phyloP scores from a whole-genome alignment of 2,113 vertebrate species.

The Aptenodytes forsteri region DNA sequence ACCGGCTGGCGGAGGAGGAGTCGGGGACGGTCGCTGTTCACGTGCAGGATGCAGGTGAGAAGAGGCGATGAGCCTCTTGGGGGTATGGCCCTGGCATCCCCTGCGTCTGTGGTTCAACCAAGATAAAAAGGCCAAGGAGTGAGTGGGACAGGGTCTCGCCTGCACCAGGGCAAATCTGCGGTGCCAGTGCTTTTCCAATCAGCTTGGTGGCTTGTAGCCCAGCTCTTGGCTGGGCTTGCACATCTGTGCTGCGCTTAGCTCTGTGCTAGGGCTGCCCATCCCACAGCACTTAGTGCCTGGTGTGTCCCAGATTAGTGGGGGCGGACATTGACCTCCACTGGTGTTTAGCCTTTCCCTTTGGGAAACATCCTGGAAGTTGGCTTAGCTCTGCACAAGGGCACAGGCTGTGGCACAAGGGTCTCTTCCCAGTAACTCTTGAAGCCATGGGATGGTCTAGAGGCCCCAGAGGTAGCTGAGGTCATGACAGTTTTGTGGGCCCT shows the following conservation, averaged over 20 bases:
- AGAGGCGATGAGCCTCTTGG: rapidly evolving
- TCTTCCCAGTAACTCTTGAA: neutral
- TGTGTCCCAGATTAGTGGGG: neutral
- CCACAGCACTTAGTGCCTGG: neutral
- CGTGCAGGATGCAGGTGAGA: conserved; percentile 84
- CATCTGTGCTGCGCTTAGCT: neutral
- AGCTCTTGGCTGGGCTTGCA: neutral
- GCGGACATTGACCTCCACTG: rapidly evolving
- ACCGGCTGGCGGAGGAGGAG: conserved; percentile 89
- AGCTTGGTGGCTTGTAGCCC: neutral
- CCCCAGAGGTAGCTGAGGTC: neutral
- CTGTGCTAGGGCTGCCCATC: neutral
- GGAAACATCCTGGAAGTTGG: neutral
- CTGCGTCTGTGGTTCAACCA: neutral
- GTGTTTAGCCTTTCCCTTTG: neutral
- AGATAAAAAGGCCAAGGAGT: neutral
- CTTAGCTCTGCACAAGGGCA: neutral
- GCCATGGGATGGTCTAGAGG: neutral
- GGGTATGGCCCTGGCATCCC: neutral
- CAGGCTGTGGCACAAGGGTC: neutral
- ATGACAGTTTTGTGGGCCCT: neutral
- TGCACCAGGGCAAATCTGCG: neutral
- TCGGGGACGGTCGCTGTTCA: conserved; percentile 84
- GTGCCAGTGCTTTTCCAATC: neutral
- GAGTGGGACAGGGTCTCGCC: neutral